Conservation (phyloP, 2,888 invertebrate genomes). For the Leptarthrus brevirostris region DNA sequence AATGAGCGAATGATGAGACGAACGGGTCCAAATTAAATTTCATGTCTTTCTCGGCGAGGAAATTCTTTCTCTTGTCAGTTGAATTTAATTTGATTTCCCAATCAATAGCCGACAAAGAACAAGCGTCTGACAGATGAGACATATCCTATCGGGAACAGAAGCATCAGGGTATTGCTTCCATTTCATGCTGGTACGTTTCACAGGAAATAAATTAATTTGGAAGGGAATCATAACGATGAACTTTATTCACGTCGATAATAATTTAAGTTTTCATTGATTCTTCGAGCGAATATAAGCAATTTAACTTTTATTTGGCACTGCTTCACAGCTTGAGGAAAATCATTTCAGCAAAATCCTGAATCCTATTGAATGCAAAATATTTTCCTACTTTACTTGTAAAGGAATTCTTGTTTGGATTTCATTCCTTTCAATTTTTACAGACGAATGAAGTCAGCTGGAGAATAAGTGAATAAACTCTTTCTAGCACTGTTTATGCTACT, state of each 20-base stretch:
- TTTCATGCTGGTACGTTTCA: neutral
- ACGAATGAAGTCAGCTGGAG: too few species aligned
- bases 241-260: conserved; percentile 38
- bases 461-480: too few species aligned
- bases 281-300: neutral
- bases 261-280: conserved; percentile 8
- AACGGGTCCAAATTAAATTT: conserved; percentile 45
- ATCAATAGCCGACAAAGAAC: conserved; percentile 45
- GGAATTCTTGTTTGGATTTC: too few species aligned
- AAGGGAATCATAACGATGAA: conserved; percentile 37
- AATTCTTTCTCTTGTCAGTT: conserved; percentile 44
- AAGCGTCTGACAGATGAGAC: conserved; percentile 41
- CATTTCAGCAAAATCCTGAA: too few species aligned
- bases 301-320: neutral
- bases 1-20: conserved; percentile 45
- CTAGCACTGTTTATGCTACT: too few species aligned
- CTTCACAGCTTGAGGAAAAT: too few species aligned
- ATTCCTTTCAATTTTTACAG: too few species aligned
- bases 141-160: neutral
- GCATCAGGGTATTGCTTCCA: neutral
- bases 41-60: conserved; percentile 41
- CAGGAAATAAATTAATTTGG: conserved; percentile 41
- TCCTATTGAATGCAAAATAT: too few species aligned
- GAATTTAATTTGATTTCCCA: conserved; percentile 47
- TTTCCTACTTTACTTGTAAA: too few species aligned